These are phyloP conservation scores for Linyphia triangularis DNA, from an alignment of 2,888 invertebrate genomes.

Conservation along the genomic window DNA sequence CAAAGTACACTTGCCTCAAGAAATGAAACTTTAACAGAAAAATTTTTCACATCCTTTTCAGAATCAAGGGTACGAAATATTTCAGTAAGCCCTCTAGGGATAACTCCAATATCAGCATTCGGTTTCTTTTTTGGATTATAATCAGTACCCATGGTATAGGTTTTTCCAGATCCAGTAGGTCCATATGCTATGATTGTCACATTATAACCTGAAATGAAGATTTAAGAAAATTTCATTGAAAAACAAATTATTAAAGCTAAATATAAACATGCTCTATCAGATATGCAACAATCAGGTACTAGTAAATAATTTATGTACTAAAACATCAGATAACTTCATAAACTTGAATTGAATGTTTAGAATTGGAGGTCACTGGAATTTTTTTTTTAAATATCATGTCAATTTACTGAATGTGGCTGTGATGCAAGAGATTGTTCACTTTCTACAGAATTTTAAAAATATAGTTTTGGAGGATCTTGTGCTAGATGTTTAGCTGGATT, in stretches of 20 bases:
- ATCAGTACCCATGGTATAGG: conserved; percentile 90
- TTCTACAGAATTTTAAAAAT: too few species aligned
- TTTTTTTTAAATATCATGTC: not conserved
- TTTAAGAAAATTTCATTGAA: conserved; percentile 80
- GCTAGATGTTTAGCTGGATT: too few species aligned
- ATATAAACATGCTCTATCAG: not conserved
- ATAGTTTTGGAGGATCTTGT: too few species aligned
- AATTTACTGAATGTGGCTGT: too few species aligned
- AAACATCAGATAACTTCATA: too few species aligned
- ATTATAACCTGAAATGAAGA: conserved; percentile 85
- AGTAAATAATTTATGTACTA: too few species aligned
- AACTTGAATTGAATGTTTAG: not conserved
- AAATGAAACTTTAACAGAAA: conserved; percentile 43
- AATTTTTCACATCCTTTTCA: not conserved
- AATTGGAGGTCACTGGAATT: not conserved
- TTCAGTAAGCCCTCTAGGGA: conserved; percentile 33
- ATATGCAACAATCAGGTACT: not conserved
- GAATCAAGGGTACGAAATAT: conserved; percentile 11
- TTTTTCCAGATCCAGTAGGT: conserved; percentile 96
- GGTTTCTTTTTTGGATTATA: conserved; percentile 81
- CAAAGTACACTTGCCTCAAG: conserved; percentile 45
- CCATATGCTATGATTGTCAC: conserved; percentile 96
- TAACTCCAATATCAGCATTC: conserved; percentile 28
- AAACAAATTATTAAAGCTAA: not conserved
- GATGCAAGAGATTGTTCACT: too few species aligned